phyloP scores from a whole-genome alignment of 2,113 vertebrate species.

The Mesoclemmys tuberculata region DNA sequence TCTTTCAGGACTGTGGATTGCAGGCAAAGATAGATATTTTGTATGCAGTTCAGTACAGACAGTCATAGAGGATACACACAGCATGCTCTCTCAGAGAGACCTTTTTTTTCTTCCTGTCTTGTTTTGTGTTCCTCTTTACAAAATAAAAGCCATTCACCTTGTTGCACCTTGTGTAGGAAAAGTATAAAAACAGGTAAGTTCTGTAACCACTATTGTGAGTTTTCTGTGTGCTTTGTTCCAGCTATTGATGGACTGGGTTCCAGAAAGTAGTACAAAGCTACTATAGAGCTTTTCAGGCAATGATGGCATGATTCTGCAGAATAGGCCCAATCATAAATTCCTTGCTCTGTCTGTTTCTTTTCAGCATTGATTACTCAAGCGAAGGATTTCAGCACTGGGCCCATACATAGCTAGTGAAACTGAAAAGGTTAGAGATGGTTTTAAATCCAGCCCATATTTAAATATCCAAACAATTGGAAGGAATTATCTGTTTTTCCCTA shows the following conservation, averaged over 20 bases:
- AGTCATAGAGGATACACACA: background rate
- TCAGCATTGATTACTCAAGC: background rate
- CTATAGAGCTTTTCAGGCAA: background rate
- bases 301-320: background rate
- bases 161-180: background rate
- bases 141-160: background rate
- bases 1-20: background rate
- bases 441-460: background rate
- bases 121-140: background rate
- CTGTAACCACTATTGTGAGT: accelerated
- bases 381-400: background rate
- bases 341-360: background rate
- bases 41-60: background rate
- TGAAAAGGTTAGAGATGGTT: background rate
- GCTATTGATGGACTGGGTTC: background rate
- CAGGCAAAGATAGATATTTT: background rate
- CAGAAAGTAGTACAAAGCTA: background rate
- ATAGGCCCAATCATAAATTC: background rate
- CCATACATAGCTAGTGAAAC: background rate
- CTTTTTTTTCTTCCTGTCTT: background rate
- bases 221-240: background rate
- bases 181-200: background rate
- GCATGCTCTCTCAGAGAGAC: background rate
- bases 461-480: background rate
- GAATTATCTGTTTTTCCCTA: background rate